A percentile compares a stretch with the other conserved stretches of the same genome.
These are phyloP conservation scores for Argyresthia albistria DNA, from an alignment of 2,888 invertebrate genomes.

Conservation along the genomic window DNA sequence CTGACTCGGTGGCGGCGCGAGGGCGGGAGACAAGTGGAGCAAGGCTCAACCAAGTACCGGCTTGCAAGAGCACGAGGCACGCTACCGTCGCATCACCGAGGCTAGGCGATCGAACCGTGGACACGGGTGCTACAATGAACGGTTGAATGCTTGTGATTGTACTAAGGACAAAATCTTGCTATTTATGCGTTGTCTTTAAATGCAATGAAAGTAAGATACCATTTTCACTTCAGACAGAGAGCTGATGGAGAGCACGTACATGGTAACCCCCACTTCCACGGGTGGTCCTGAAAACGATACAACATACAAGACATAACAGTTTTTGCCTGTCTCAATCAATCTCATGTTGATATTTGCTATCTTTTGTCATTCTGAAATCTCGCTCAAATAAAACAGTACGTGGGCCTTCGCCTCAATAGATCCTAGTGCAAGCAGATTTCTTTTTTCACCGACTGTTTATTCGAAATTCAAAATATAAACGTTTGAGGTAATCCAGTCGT, in stretches of 20 bases:
- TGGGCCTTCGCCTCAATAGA: too few relatives aligned
- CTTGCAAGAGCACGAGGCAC: too few relatives aligned
- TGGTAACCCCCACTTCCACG: constrained; percentile 85
- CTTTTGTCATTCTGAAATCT: too few relatives aligned
- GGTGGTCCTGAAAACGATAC: constrained; percentile 80
- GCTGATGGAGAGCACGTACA: constrained; percentile 87
- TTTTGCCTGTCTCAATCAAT: too few relatives aligned
- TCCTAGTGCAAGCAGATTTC: too few relatives aligned
- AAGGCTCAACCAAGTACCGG: too few relatives aligned
- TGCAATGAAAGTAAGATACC: constrained; percentile 58
- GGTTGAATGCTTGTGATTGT: constrained; percentile 62
- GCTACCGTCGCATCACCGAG: constrained; percentile 30
- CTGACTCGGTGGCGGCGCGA: constrained; percentile 17
- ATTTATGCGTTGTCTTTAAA: constrained; percentile 63
- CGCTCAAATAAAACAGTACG: too few relatives aligned
- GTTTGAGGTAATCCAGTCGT: too few relatives aligned
- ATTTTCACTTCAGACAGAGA: constrained; percentile 88
- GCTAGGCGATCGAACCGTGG: constrained; percentile 55
- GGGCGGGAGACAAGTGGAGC: neutral
- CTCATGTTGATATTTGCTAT: too few relatives aligned
- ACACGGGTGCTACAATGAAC: constrained; percentile 69
- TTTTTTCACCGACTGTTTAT: too few relatives aligned
- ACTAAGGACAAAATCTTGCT: constrained; percentile 57
- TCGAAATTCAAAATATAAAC: too few relatives aligned
- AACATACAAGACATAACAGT: constrained; percentile 27